Evolutionary conservation across 2,797 vertebrate genomes (phyloP).

Genomic region (Pelobates cultripes): DNA sequence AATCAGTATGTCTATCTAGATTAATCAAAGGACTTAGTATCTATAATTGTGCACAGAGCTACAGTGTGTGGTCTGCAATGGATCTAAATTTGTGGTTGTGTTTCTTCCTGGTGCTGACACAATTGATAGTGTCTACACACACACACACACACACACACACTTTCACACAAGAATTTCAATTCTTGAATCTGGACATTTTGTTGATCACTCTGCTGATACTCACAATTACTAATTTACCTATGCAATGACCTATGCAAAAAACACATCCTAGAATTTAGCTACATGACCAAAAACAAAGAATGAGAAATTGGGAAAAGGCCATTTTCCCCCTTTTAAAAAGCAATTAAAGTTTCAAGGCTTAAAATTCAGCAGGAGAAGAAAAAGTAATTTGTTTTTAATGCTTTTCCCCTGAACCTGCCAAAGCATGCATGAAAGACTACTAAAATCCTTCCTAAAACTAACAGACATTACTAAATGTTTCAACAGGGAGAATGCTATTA

Average conservation of each 20-base stretch:
- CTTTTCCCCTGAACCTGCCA: slow-evolving; percentile 42
- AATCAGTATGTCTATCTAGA: too few relatives aligned
- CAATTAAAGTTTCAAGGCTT: slow-evolving; percentile 30
- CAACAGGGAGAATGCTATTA: slow-evolving; percentile 23
- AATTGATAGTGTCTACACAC: neutral
- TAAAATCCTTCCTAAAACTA: slow-evolving; percentile 38
- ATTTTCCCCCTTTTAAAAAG: slow-evolving; percentile 26
- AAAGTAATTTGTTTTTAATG: slow-evolving; percentile 48
- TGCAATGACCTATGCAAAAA: too few relatives aligned
- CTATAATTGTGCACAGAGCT: neutral
- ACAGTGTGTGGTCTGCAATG: slow-evolving; percentile 37
- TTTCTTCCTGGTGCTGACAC: neutral
- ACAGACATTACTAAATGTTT: slow-evolving; percentile 47
- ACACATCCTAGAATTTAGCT: neutral
- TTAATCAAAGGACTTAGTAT: too few relatives aligned
- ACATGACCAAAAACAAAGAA: slow-evolving; percentile 27
- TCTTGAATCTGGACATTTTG: too few relatives aligned
- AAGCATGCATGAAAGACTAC: slow-evolving; percentile 27
- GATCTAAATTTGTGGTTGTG: slow-evolving; percentile 7
- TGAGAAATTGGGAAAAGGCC: slow-evolving; percentile 31
- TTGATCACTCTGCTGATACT: too few relatives aligned
- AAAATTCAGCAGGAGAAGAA: slow-evolving; percentile 19
- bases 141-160: too few relatives aligned
- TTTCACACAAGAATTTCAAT: too few relatives aligned
- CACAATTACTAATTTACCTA: too few relatives aligned